Conservation (phyloP, 2,113 vertebrate species). For the Litocranius walleri region DNA sequence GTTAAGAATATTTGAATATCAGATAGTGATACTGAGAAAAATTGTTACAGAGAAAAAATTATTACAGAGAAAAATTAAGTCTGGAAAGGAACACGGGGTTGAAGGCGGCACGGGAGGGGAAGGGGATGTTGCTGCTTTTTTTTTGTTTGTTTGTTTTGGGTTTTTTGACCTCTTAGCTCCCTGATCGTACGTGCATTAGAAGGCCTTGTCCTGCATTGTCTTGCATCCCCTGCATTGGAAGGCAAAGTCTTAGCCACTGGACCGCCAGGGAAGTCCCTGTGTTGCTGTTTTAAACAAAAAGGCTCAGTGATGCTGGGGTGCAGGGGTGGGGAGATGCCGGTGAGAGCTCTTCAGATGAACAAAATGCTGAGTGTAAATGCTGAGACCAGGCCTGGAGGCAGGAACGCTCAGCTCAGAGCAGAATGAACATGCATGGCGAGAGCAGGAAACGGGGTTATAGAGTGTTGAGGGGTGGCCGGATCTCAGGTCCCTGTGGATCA, state of each 20-base stretch:
- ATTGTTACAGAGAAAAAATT: neutral
- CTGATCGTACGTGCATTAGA: neutral
- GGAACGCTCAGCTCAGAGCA: neutral
- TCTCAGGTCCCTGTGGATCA: neutral
- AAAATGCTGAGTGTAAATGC: neutral
- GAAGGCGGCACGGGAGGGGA: neutral
- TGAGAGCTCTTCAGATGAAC: neutral
- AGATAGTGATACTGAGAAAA: neutral
- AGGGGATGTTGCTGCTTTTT: neutral
- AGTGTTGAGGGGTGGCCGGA: neutral
- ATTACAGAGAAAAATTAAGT: neutral
- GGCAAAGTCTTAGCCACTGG: neutral
- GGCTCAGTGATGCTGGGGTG: neutral
- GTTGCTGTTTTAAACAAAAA: neutral
- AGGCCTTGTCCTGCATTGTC: neutral
- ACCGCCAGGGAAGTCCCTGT: neutral
- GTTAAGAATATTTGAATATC: neutral
- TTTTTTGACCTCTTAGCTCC: neutral
- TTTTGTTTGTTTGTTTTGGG: neutral
- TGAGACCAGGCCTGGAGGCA: neutral
- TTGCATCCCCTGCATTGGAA: neutral
- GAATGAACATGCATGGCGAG: neutral
- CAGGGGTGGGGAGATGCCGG: accelerated
- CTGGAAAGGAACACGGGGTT: neutral
- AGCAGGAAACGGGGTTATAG: neutral